These are phyloP conservation scores for Drosophila fuyamai DNA, from an alignment of 1,140 invertebrate species.

Conservation along the genomic window DNA sequence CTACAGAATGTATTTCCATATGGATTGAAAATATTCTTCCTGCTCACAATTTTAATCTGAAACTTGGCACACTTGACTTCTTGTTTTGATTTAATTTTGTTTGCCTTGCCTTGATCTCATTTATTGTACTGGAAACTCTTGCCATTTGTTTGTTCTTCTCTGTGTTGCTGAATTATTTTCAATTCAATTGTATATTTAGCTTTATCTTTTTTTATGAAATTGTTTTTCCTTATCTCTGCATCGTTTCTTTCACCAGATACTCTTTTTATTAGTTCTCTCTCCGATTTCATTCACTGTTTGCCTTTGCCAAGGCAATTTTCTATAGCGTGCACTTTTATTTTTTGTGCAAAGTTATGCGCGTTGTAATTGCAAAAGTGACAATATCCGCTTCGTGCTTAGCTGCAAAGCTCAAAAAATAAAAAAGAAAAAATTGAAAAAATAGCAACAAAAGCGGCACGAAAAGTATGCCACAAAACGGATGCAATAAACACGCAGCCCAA, in stretches of 20 bases:
- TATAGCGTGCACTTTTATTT: constrained; percentile 36
- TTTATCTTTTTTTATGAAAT: constrained; percentile 40
- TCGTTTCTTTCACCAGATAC: constrained; percentile 15
- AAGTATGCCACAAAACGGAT: constrained; percentile 67
- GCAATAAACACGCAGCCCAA: constrained; percentile 65
- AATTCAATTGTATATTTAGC: constrained; percentile 36
- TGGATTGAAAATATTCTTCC: constrained; percentile 1
- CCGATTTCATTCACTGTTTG: constrained; percentile 46
- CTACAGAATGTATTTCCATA: background rate
- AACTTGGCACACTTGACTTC: constrained; percentile 21
- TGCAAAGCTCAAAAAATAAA: constrained; percentile 26
- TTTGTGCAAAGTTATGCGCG: constrained; percentile 60
- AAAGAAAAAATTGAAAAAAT: constrained; percentile 19
- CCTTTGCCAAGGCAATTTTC: constrained; percentile 53
- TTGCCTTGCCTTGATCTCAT: constrained; percentile 25
- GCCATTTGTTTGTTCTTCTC: constrained; percentile 9
- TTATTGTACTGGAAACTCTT: constrained; percentile 15
- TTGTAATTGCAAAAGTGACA: constrained; percentile 69
- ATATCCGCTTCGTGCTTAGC: constrained; percentile 66
- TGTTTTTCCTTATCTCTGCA: constrained; percentile 36
- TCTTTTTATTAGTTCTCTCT: constrained; percentile 2
- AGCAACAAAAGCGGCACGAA: constrained; percentile 51
- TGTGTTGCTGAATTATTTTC: constrained; percentile 26
- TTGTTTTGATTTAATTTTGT: constrained; percentile 27
- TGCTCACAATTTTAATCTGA: constrained; percentile 5